These are phyloP conservation scores for Cabera pusaria DNA, from an alignment of 2,888 invertebrate species.

Conservation along the genomic window DNA sequence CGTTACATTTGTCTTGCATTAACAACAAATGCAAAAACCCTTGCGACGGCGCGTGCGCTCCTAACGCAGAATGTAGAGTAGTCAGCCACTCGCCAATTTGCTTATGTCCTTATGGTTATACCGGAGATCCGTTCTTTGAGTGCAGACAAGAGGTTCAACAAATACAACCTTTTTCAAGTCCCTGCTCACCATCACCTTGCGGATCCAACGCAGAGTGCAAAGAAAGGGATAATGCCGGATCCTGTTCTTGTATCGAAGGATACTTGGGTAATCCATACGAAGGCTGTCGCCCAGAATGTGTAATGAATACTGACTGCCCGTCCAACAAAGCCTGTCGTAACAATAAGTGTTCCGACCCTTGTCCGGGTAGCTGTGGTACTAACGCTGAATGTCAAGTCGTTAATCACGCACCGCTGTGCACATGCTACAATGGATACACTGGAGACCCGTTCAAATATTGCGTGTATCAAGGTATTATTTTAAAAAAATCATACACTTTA, in stretches of 20 bases:
- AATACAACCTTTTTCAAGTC: conserved; percentile 66
- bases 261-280: conserved; percentile 91
- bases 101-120: conserved; percentile 86
- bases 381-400: conserved; percentile 90
- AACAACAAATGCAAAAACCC: conserved; percentile 91
- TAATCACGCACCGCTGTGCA: conserved; percentile 87
- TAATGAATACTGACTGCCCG: conserved; percentile 88
- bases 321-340: conserved; percentile 87
- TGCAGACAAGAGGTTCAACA: conserved; percentile 74
- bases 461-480: conserved; percentile 62
- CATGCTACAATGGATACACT: conserved; percentile 86
- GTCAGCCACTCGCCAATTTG: conserved; percentile 91
- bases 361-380: conserved; percentile 89
- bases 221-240: conserved; percentile 83
- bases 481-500: too few species aligned
- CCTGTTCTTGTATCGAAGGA: conserved; percentile 88
- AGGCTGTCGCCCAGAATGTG: conserved; percentile 90
- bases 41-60: conserved; percentile 88
- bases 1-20: conserved; percentile 86
- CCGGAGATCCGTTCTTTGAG: conserved; percentile 90
- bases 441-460: conserved; percentile 90
- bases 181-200: conserved; percentile 85
- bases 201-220: conserved; percentile 86
- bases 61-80: conserved; percentile 89
- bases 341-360: conserved; percentile 89